phyloP scores from a whole-genome alignment of 2,113 vertebrate species.

The Fukomys damarensis region DNA sequence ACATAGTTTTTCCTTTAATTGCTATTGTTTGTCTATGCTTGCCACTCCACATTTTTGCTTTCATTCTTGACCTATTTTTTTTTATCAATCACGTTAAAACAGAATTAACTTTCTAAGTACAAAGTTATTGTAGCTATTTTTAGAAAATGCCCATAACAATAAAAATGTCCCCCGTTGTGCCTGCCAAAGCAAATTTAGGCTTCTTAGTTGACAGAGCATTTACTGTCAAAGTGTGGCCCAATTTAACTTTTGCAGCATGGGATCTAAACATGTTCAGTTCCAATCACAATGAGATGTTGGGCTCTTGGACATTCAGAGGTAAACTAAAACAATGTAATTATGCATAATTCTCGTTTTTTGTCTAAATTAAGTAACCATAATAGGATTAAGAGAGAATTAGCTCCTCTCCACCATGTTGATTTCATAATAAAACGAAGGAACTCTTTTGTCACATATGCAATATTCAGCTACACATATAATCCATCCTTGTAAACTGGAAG shows the following conservation, averaged over 20 bases:
- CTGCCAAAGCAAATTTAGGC: background rate
- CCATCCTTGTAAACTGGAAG: background rate
- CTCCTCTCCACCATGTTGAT: background rate
- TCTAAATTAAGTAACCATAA: background rate
- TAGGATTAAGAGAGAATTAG: background rate
- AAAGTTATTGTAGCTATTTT: background rate
- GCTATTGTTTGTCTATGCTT: background rate
- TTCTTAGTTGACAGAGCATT: conserved; percentile 43
- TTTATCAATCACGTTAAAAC: background rate
- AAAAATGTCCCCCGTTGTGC: background rate
- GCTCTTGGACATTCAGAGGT: background rate
- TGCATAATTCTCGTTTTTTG: background rate
- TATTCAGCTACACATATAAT: no score
- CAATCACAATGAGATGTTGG: background rate
- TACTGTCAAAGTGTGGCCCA: background rate
- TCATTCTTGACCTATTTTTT: background rate
- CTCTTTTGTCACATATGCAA: background rate
- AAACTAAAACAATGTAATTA: background rate
- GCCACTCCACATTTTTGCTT: background rate
- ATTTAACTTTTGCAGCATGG: background rate
- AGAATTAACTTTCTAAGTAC: background rate
- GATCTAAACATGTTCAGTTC: background rate
- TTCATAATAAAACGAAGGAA: background rate
- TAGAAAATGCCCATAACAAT: background rate
- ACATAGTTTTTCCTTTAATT: background rate